Base-by-base conservation (phyloP, 2,113 vertebrate genomes). In the Tupaia tana region DNA sequence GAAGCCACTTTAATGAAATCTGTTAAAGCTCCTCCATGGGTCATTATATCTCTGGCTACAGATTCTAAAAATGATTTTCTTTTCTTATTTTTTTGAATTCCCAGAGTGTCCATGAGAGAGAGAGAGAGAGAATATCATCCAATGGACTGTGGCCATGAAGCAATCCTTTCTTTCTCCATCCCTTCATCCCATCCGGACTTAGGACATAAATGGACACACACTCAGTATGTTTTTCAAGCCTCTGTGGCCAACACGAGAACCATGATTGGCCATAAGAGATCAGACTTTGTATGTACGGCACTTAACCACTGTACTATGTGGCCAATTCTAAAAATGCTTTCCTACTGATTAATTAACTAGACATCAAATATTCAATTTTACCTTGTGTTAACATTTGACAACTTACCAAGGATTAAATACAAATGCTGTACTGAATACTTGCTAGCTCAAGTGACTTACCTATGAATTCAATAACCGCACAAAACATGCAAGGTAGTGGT, bases 1-100 rank as follows among this genome's bases (percentile, higher is more conserved):
- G 9, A 96, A 96, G 34, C 20, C 19, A 56, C 18, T 64, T 18
- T 80, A 80, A 31, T 73, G 18, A 31, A 77, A 86, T 70, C n/a
- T 14, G 15, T 59, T 81, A 80, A 12, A 63, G 31, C 24, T 87
- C 6, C 16, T 80, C 3, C 34, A 56, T 31, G 5, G 25, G 10
- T 75, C 43, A 66, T 75, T 94, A 66, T 94, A 66, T 56, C 56
- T 81, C 54, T 88, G 5, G 43, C 66, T 91, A 89, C 67, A 94
- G 63, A 89, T 75, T 87, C n/a, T 78, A 89, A 95, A 94, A 90
- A n/a, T 91, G 29, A 13, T 90, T 94, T 81, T 75, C n/a, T 63
- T 43, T 43, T 43, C 43, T 43, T 43, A 3, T 43, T 43, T 43
- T 43, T 43, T 43, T 43, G 5, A 43, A 43, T 43, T 43, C 43